Percentiles rank a stretch among this genome's conserved stretches.
Conservation (phyloP, 2,113 vertebrate species). For the Alouatta palliata region DNA sequence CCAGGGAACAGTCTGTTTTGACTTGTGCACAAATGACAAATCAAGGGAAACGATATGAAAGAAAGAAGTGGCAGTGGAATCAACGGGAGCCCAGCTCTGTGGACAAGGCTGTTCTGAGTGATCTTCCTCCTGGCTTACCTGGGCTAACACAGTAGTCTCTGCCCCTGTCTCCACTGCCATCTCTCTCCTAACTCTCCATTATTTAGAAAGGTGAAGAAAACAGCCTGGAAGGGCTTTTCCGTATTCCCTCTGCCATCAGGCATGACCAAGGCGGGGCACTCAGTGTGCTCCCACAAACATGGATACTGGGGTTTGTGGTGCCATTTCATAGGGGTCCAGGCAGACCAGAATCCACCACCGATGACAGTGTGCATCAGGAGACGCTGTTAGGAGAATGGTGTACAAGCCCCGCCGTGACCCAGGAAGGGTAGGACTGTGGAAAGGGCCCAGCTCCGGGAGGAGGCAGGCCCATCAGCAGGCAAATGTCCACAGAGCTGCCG, state of each 20-base stretch:
- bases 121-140: background rate
- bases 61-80: background rate
- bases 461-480: background rate
- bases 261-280: too few relatives aligned
- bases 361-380: background rate
- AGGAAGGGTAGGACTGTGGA: background rate
- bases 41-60: background rate
- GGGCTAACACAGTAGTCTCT: background rate
- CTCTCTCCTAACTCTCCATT: background rate
- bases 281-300: background rate
- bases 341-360: background rate
- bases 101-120: rapidly evolving
- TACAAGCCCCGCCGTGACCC: rapidly evolving
- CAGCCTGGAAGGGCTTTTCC: background rate
- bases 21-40: background rate
- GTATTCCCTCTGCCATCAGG: background rate
- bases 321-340: background rate
- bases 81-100: rapidly evolving
- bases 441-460: background rate
- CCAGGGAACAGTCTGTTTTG: background rate
- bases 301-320: background rate
- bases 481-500: background rate
- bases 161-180: rapidly evolving
- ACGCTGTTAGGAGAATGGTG: rapidly evolving
- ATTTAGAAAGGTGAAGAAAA: background rate